phyloP scores from a whole-genome alignment of 2,113 vertebrate genomes.

The Lampris megalopsis region DNA sequence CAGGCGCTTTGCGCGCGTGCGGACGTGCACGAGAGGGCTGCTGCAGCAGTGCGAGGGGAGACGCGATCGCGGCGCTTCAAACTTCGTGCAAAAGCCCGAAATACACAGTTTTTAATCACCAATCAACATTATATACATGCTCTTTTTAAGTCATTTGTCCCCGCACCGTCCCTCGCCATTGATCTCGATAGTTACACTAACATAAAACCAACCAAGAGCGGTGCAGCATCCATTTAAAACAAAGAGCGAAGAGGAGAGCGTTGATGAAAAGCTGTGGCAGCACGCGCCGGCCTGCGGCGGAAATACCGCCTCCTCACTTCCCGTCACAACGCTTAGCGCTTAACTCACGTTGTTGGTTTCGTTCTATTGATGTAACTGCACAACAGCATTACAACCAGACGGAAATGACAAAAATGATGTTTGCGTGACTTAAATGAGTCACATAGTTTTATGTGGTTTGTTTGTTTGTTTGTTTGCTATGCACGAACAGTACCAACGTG shows the following conservation, averaged over 20 bases:
- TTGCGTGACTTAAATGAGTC: conserved; percentile 31
- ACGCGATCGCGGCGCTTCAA: no score
- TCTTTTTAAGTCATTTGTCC: conserved; percentile 4
- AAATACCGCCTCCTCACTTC: no score
- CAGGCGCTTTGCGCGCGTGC: conserved; percentile 48
- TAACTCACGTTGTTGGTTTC: conserved; percentile 19
- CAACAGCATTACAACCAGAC: conserved; percentile 35
- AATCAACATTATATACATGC: background rate
- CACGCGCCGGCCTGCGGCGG: no score
- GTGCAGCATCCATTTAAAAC: conserved; percentile 12
- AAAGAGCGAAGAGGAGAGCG: background rate
- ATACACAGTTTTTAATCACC: background rate
- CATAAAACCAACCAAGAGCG: conserved; percentile 9
- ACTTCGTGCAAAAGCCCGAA: no score
- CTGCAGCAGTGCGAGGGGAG: no score
- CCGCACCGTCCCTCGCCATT: background rate
- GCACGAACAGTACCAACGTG: no score
- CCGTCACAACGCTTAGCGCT: no score
- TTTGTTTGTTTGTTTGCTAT: no score
- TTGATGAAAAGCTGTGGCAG: background rate
- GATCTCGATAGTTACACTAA: background rate
- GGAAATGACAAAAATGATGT: conserved; percentile 45
- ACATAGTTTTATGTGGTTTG: conserved; percentile 21
- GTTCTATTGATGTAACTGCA: conserved; percentile 45
- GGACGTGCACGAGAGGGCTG: conserved; percentile 7